phyloP scores from a whole-genome alignment of 1,140 invertebrate genomes.

The Linepithema humile region DNA sequence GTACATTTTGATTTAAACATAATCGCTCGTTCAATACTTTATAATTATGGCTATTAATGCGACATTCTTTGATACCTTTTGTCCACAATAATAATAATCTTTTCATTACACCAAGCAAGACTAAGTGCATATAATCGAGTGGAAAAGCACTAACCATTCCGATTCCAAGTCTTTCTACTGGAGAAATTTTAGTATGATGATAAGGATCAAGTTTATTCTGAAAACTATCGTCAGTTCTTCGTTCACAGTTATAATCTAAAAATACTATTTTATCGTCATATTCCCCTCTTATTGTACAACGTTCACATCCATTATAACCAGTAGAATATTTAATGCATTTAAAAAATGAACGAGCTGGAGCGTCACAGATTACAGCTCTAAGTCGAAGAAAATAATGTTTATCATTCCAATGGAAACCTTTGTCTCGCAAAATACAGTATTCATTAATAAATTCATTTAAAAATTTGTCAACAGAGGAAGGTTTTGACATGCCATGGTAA shows the following conservation, averaged over 20 bases:
- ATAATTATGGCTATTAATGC: neutral
- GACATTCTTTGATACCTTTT: neutral
- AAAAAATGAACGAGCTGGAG: conserved; percentile 5
- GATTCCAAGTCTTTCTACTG: neutral
- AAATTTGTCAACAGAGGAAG: no score
- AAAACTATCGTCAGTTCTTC: neutral
- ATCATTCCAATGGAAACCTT: no score
- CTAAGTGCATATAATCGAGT: neutral
- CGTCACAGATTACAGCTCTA: neutral
- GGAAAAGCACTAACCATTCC: neutral
- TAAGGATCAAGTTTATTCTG: neutral
- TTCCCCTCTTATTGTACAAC: neutral
- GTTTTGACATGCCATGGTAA: no score
- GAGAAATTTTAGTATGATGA: neutral
- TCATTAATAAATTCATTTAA: neutral
- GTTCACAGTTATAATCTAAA: neutral
- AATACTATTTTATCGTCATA: neutral
- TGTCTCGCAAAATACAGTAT: neutral
- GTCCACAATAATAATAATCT: neutral
- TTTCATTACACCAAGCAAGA: neutral
- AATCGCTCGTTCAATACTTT: neutral
- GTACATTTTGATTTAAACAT: neutral
- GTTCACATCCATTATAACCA: neutral
- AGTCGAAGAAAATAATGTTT: neutral
- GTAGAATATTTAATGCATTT: neutral